These are phyloP conservation scores for Rhizoglyphus robini DNA, from an alignment of 1,140 invertebrate species.

Conservation along the genomic window DNA sequence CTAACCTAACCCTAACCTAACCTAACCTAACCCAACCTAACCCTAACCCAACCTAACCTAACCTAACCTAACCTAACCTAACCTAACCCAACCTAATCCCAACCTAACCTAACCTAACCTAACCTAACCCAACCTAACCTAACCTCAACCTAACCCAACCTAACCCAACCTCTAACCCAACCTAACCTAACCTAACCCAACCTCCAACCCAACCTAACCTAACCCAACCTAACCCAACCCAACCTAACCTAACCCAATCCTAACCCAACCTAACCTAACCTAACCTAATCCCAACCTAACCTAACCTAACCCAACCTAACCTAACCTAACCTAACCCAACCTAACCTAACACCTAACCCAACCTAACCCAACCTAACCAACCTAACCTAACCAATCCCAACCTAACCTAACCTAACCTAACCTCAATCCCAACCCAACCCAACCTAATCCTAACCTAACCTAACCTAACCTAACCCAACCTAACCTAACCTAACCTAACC, in stretches of 20 bases:
- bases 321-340: conserved; percentile 20
- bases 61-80: conserved; percentile 25
- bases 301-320: conserved; percentile 25
- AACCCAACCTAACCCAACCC: conserved; percentile 23
- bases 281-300: no score
- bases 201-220: conserved; percentile 23
- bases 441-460: no score
- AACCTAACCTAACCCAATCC: conserved; percentile 26
- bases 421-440: no score
- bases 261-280: no score
- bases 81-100: conserved; percentile 24
- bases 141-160: no score
- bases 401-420: no score
- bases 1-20: conserved; percentile 29
- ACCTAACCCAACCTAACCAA: no score
- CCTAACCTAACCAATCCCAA: no score
- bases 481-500: conserved; percentile 27
- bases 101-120: conserved; percentile 26
- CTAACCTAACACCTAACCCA: no score
- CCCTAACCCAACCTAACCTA: conserved; percentile 26
- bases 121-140: conserved; percentile 23
- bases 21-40: conserved; percentile 28
- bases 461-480: conserved; percentile 25
- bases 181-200: neutral
- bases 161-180: no score